These are phyloP conservation scores for Datnioides undecimradiatus DNA, from an alignment of 2,113 vertebrate species.

Conservation along the genomic window DNA sequence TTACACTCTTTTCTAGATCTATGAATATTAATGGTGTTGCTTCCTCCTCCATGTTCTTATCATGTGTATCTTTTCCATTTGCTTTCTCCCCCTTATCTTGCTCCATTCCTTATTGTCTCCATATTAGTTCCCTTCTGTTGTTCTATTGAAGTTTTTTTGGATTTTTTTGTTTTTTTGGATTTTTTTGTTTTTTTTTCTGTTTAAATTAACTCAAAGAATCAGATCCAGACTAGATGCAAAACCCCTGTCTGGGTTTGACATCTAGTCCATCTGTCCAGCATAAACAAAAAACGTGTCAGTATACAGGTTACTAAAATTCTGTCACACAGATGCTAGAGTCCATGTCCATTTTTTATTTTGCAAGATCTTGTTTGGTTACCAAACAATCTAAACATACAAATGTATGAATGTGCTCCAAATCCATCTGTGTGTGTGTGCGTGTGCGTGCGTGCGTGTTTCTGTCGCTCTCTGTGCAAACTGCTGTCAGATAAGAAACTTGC, in stretches of 20 bases:
- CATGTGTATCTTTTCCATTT: constrained; percentile 35
- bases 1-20: constrained; percentile 10
- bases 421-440: not conserved
- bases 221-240: not conserved
- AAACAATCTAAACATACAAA: not conserved
- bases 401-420: not conserved
- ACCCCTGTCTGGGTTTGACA: not conserved
- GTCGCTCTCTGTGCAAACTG: not conserved
- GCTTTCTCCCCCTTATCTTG: constrained; percentile 8
- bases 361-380: not conserved
- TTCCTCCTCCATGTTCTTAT: constrained; percentile 30
- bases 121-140: not conserved
- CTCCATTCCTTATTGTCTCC: not conserved
- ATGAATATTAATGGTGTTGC: constrained; percentile 17
- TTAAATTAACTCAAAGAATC: not conserved
- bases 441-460: not conserved
- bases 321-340: not conserved
- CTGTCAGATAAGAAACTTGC: not conserved
- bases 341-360: not conserved
- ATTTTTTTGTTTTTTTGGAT: too few relatives aligned
- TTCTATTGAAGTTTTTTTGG: too few relatives aligned
- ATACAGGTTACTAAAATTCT: not conserved
- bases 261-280: not conserved
- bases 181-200: not conserved
- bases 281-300: not conserved